Conservation (phyloP, 2,113 vertebrate genomes). For the Gallinago paraguaiae region DNA sequence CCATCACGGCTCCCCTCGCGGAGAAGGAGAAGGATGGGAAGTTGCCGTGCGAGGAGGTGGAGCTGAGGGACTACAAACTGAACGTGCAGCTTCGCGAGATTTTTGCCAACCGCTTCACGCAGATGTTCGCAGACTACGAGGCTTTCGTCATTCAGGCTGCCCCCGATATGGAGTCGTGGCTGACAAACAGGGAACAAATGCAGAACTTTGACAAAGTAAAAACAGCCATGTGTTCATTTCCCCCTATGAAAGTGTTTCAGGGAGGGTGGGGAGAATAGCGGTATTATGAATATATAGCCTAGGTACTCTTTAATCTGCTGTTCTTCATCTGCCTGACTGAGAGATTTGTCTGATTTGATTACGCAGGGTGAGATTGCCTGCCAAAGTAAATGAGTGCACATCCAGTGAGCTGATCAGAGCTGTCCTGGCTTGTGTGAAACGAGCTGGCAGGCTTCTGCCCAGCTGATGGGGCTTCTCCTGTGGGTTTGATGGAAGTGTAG, state of each 20-base stretch:
- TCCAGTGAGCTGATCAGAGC: neutral
- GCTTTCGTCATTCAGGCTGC: constrained; percentile 92
- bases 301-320: neutral
- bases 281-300: neutral
- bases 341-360: neutral
- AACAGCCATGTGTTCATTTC: neutral
- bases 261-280: neutral
- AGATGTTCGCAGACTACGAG: constrained; percentile 93
- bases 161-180: constrained; percentile 91
- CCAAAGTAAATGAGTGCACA: neutral
- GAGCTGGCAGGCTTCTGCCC: neutral
- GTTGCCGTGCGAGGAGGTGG: constrained; percentile 81
- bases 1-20: constrained; percentile 62
- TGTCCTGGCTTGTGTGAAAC: neutral
- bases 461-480: neutral
- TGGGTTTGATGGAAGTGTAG: neutral
- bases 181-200: constrained; percentile 92
- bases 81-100: constrained; percentile 93
- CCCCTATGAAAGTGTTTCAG: neutral
- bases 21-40: constrained; percentile 75
- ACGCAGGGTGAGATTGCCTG: neutral
- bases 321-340: neutral
- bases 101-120: constrained; percentile 88
- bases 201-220: constrained; percentile 97
- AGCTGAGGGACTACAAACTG: constrained; percentile 85